phyloP scores from a whole-genome alignment of 2,888 invertebrate species.

The Holacanthella duospinosa region DNA sequence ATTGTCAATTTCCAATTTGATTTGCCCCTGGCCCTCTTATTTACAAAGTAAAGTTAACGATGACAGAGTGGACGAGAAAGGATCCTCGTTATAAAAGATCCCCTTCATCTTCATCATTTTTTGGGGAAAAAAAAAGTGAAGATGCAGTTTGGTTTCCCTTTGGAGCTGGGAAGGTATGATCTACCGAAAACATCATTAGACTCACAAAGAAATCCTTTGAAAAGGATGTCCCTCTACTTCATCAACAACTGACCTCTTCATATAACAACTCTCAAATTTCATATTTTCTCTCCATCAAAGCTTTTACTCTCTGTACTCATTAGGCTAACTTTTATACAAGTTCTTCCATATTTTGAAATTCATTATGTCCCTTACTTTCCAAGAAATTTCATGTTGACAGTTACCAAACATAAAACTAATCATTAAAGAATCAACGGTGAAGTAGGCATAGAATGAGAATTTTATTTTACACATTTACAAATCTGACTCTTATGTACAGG shows the following conservation, averaged over 20 bases:
- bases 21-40: conserved; percentile 36
- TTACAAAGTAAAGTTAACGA: conserved; percentile 23
- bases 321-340: too few species aligned
- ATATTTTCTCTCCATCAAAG: too few species aligned
- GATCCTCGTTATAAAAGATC: conserved; percentile 9
- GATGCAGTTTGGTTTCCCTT: background rate
- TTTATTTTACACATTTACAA: background rate
- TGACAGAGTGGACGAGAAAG: conserved; percentile 3
- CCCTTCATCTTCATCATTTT: background rate
- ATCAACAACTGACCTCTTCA: background rate
- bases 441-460: background rate
- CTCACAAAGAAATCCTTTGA: background rate
- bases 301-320: too few species aligned
- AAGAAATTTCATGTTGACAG: too few species aligned
- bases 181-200: conserved; percentile 2
- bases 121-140: background rate
- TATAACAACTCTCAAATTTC: too few species aligned
- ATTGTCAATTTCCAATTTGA: conserved; percentile 32
- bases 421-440: background rate
- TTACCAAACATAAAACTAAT: background rate
- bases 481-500: background rate
- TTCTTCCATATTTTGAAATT: too few species aligned
- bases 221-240: background rate
- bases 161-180: background rate
- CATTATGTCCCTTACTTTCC: too few species aligned